These are phyloP conservation scores for Diaprepes abbreviatus DNA, from an alignment of 2,888 invertebrate genomes.

Conservation along the genomic window DNA sequence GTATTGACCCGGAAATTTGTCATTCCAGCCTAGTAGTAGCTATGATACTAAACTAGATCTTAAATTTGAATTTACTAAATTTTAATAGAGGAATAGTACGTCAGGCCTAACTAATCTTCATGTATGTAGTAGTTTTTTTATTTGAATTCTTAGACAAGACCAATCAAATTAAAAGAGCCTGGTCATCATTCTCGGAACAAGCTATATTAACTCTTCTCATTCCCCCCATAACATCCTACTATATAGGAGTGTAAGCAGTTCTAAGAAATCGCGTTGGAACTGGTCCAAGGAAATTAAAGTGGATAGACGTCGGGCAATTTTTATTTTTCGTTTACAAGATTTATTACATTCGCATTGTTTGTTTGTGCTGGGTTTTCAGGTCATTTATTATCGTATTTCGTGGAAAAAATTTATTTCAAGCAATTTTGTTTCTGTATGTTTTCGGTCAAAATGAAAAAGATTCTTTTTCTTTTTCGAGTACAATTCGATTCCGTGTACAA, in stretches of 20 bases:
- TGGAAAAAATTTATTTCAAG: not conserved
- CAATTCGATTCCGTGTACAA: too few relatives aligned
- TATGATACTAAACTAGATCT: too few relatives aligned
- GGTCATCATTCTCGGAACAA: constrained; percentile 11
- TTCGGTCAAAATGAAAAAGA: not conserved
- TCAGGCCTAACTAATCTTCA: too few relatives aligned
- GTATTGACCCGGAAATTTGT: too few relatives aligned
- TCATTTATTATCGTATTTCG: constrained; percentile 28
- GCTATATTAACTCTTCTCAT: constrained; percentile 15
- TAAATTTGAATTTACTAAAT: too few relatives aligned
- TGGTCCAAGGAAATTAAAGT: constrained; percentile 34
- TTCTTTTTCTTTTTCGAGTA: too few relatives aligned
- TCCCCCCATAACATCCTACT: constrained; percentile 1
- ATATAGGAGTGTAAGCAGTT: constrained; percentile 21
- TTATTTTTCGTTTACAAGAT: constrained; percentile 23
- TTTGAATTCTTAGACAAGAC: not conserved
- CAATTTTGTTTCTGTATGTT: not conserved
- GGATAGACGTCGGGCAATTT: constrained; percentile 23
- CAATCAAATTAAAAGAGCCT: not conserved
- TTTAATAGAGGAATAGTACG: too few relatives aligned
- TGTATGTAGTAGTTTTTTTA: too few relatives aligned
- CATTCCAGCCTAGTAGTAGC: too few relatives aligned
- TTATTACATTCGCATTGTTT: constrained; percentile 34
- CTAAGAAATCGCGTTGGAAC: constrained; percentile 29
- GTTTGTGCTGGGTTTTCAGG: constrained; percentile 23